Base-by-base conservation (phyloP, 2,888 invertebrate species). In the Trimorus sp. region DNA sequence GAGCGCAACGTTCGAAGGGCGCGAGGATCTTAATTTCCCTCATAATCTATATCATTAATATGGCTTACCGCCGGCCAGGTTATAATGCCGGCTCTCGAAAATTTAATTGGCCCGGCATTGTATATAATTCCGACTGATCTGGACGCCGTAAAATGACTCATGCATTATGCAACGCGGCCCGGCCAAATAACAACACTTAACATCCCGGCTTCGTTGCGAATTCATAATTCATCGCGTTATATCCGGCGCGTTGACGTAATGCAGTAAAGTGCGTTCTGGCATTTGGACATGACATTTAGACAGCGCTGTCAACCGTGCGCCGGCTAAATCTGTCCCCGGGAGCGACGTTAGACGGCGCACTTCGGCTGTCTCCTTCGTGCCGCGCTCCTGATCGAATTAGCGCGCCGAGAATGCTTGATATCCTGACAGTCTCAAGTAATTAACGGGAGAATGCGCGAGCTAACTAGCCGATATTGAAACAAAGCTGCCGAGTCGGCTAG, bases 301-400 rank as follows among this genome's bases (percentile, higher is more conserved):
- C 90, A 91, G 89, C 88, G 86, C 89, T 88, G 89, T 90, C 90
- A 90, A 90, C 88, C 87, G 88, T 89, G 88, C 87, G 84, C 86
- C 85, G 84, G 87, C 88, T 89, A 89, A 90, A 90, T 89, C 89
- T 89, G 89, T 90, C 88, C 82, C 88, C 86, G 85, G 84, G 85
- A 88, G 87, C 87, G 84, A 88, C 85, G 86, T 86, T 86, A 81
- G 78, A 70, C 77, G 79, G 68, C 82, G 56, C 48, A 51, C 83
- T 78, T 83, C 81, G 78, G 48, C 73, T 83, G 78, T 82, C 85
- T 85, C 85, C 87, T 86, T 87, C 85, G 86, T 87, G 85, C 86
- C 89, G 89, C 88, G 88, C 89, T 90, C 86, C 86, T 91, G 90
- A 91, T 91, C 91, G 90, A 91, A 91, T 91, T 91, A 91, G 88